phyloP scores from a whole-genome alignment of 2,888 invertebrate species.

The Malachius bipustulatus region DNA sequence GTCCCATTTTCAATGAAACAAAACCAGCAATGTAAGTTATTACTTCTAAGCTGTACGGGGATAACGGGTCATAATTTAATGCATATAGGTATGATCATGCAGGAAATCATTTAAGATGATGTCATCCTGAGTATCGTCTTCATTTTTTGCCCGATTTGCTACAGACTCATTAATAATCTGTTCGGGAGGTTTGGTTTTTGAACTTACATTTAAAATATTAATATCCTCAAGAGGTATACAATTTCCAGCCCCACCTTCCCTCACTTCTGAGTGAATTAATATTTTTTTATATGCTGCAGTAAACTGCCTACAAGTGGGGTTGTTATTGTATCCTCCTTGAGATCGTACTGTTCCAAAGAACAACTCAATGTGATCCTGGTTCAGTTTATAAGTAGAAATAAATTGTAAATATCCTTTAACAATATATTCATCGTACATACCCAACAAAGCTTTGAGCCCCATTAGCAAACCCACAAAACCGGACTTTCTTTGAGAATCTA shows the following conservation, averaged over 20 bases:
- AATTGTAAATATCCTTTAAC: conserved; percentile 7
- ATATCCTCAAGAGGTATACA: conserved; percentile 14
- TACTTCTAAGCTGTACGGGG: conserved; percentile 3
- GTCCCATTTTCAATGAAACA: conserved; percentile 9
- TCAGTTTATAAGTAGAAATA: conserved; percentile 8
- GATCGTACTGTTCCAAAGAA: no score
- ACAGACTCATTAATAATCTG: conserved; percentile 13
- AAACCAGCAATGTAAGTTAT: conserved; percentile 10
- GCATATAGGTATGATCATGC: conserved; percentile 10
- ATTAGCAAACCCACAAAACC: conserved; percentile 7
- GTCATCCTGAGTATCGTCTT: conserved; percentile 6
- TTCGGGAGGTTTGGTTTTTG: conserved; percentile 14
- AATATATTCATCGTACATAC: conserved; percentile 8
- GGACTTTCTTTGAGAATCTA: conserved; percentile 13
- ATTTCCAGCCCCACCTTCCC: conserved; percentile 6
- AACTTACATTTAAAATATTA: conserved; percentile 14
- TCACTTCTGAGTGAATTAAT: conserved; percentile 12
- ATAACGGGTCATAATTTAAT: conserved; percentile 8
- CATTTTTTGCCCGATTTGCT: conserved; percentile 9
- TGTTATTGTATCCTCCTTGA: no score
- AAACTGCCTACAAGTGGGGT: no score
- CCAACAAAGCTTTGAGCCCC: conserved; percentile 6
- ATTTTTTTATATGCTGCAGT: no score
- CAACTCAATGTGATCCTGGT: conserved; percentile 12
- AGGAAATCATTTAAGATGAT: conserved; percentile 6